Conservation (phyloP, 2,888 invertebrate species). For the Erebia ligea region DNA sequence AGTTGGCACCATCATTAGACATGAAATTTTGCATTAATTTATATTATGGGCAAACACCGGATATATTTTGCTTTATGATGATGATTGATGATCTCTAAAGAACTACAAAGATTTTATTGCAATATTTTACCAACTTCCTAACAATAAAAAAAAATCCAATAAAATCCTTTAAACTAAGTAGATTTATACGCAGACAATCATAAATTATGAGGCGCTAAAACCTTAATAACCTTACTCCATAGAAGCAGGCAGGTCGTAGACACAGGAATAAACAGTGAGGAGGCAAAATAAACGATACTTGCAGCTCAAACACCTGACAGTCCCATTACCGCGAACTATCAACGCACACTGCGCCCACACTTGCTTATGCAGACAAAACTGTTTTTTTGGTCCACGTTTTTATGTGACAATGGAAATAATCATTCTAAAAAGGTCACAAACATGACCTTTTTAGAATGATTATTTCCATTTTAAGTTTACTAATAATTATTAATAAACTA, state of each 20-base stretch:
- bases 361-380: conserved; percentile 24
- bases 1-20: no score
- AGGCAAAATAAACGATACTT: conserved; percentile 66
- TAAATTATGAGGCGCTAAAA: neutral
- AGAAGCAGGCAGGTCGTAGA: conserved; percentile 18
- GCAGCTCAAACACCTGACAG: conserved; percentile 72
- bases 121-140: no score
- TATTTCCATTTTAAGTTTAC: neutral
- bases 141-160: no score
- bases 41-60: no score
- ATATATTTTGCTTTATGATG: no score
- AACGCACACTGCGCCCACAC: conserved; percentile 47
- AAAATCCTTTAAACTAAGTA: no score
- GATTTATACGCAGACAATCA: neutral
- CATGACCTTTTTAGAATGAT: neutral
- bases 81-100: no score
- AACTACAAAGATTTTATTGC: no score
- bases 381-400: conserved; percentile 21
- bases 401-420: no score
- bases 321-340: conserved; percentile 70
- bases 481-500: no score
- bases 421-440: no score
- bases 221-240: conserved; percentile 9
- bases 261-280: conserved; percentile 61
- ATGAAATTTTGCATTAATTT: no score